Conservation (phyloP, 2,113 vertebrate species). For the Vireo altiloquus region DNA sequence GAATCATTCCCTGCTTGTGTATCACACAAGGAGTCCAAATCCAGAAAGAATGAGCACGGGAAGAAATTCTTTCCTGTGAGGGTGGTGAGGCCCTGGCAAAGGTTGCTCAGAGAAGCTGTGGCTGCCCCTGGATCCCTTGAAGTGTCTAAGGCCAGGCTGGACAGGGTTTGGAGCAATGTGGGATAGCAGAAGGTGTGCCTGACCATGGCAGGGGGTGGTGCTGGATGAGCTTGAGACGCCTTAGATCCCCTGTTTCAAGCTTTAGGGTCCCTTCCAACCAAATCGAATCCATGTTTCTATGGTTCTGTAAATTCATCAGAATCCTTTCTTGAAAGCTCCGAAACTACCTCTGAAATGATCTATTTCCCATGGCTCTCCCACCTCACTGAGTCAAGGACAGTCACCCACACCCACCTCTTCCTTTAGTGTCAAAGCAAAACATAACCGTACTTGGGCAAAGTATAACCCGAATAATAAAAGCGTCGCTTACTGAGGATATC, state of each 20-base stretch:
- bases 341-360: background rate
- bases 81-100: background rate
- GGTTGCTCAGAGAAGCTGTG: background rate
- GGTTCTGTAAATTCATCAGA: background rate
- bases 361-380: background rate
- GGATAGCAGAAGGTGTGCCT: background rate
- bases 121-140: background rate
- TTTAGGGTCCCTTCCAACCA: background rate
- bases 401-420: background rate
- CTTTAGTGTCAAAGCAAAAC: background rate
- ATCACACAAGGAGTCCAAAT: background rate
- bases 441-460: background rate
- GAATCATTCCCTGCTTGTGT: background rate
- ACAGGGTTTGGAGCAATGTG: rapidly evolving
- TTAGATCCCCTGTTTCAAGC: no score
- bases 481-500: background rate
- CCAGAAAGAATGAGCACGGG: background rate
- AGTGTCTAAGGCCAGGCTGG: rapidly evolving
- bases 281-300: background rate
- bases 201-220: background rate
- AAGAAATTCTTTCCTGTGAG: background rate
- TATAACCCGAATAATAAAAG: background rate
- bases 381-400: background rate
- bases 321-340: background rate
- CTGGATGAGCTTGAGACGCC: no score